A percentile compares a stretch with the other conserved stretches of the same genome.
Conservation (phyloP, 2,888 invertebrate genomes). For the Tenthredo amoena region DNA sequence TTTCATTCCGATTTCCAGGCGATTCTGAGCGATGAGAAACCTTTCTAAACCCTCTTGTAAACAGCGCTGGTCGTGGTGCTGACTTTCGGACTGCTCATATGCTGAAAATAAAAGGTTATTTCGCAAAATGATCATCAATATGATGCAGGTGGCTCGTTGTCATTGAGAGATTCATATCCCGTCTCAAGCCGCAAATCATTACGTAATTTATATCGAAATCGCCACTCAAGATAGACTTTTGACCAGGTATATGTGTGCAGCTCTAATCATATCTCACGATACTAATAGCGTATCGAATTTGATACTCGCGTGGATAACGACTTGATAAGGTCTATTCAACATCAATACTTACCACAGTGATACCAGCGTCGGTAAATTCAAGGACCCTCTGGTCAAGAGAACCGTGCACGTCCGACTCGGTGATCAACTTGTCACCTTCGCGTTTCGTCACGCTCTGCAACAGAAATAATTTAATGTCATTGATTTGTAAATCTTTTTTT, state of each 20-base stretch:
- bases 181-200: neutral
- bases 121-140: neutral
- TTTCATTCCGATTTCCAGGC: neutral
- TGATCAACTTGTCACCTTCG: conserved; percentile 8
- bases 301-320: too few species aligned
- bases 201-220: neutral
- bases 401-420: neutral
- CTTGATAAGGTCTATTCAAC: neutral
- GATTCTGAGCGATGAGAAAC: neutral
- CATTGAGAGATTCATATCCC: neutral
- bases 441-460: conserved; percentile 26
- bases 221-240: neutral
- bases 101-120: neutral
- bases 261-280: too few species aligned
- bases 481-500: neutral
- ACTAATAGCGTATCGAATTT: too few species aligned
- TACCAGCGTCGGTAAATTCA: conserved; percentile 4
- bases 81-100: neutral
- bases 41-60: neutral
- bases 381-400: neutral
- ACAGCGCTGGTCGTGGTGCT: neutral
- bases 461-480: neutral
- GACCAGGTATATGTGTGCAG: neutral
- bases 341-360: neutral
- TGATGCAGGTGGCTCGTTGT: neutral